Evolutionary conservation across 2,113 vertebrate genomes (phyloP), one percentile per base, ranked within the genome.

Genomic region (Macroglossus sobrinus): DNA sequence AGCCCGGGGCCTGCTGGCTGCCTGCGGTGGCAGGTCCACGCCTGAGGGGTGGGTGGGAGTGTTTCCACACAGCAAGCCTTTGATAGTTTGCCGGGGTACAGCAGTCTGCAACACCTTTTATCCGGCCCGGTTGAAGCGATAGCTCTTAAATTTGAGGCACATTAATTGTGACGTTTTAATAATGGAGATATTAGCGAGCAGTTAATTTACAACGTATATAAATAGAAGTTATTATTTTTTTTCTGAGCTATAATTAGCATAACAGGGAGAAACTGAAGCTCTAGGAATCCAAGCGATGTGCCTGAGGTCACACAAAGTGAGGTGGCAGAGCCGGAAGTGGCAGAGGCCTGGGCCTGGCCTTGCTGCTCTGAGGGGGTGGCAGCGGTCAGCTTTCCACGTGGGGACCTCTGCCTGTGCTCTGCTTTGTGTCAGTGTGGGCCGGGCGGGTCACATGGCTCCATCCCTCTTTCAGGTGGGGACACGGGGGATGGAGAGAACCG

Each of bases 401-500:
- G 74, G 74, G 12, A 64, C 26, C 74, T 38, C 0, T 2, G 33
- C 53, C 1, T 0, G 0, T 7, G 28, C 5, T 28, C 11, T 16
- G 7, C 63, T 38, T 19, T 22, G n/a, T 10, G 0, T 18, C 12
- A 12, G 80, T 0, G 3, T 30, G 53, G 35, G 40, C 7, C 5
- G 2, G 24, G 7, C 0, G 10, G 59, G 72, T 80, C 71, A 2
- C 5, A 5, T 3, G 53, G 80, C n/a, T 24, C 22, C 0, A 0
- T 14, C 55, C 19, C 12, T 55, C 28, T 45, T 69, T 11, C 22
- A 4, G 1, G 59, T 1, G 0, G 26, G 35, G 53, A 14, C 18
- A 3, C 63, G 3, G 3, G 13, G 61, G 40, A 2, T 30, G 43
- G 15, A 9, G 15, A n/a, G 40, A 63, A 4, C 1, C 28, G 7